Evolutionary conservation across 2,113 vertebrate genomes (phyloP).

Genomic region (Bombycilla garrulus): DNA sequence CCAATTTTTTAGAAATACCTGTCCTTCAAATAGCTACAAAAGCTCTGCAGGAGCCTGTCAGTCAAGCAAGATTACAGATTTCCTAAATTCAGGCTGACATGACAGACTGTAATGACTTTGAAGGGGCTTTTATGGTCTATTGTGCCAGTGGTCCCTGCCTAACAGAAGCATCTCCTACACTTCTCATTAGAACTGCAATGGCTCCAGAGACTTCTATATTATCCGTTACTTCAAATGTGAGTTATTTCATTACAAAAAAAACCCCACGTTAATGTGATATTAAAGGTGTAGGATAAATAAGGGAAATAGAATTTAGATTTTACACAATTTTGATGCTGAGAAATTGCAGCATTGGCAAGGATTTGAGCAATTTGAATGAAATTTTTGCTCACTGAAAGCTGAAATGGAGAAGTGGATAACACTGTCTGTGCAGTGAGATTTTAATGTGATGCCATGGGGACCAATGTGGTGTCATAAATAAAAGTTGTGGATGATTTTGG

Average conservation of each 20-base stretch:
- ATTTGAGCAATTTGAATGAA: neutral
- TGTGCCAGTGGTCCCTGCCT: neutral
- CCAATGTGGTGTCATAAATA: neutral
- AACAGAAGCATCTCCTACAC: neutral
- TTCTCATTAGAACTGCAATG: constrained; percentile 5
- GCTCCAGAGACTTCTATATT: neutral
- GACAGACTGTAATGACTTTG: neutral
- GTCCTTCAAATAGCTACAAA: neutral
- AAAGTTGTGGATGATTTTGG: neutral
- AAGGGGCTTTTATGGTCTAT: neutral
- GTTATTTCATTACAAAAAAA: neutral
- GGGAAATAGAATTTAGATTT: neutral
- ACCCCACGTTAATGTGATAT: neutral
- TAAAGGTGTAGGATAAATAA: neutral
- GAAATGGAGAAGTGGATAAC: neutral
- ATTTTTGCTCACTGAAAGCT: fast-evolving
- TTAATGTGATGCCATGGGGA: neutral
- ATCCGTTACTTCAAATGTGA: neutral
- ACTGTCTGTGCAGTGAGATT: neutral
- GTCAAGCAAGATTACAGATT: constrained; percentile 25
- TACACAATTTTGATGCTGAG: neutral
- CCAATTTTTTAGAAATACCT: neutral
- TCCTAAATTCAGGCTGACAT: constrained; percentile 4
- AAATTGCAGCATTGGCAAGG: neutral
- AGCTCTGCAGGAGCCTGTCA: constrained; percentile 9